phyloP scores from a whole-genome alignment of 2,797 vertebrate species.

The Epinephelus awoara region DNA sequence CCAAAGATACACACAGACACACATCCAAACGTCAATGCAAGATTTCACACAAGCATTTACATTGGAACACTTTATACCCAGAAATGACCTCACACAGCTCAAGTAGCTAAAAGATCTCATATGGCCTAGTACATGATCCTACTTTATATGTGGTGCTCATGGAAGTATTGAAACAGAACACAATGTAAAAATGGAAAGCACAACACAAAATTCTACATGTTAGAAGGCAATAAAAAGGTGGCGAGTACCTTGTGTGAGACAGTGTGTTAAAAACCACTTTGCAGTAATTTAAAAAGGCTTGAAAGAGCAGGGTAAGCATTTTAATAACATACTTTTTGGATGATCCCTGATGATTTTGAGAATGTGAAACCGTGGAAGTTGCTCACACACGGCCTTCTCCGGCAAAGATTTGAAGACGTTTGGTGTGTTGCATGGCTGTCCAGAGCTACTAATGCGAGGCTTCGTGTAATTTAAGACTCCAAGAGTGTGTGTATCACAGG shows the following conservation, averaged over 20 bases:
- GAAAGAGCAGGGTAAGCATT: neutral
- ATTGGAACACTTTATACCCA: no score
- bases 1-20: neutral
- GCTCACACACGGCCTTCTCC: no score
- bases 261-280: neutral
- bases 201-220: neutral
- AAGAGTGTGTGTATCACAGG: conserved; percentile 45
- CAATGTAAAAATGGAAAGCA: neutral
- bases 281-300: neutral
- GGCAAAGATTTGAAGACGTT: no score
- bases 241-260: neutral
- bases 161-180: neutral
- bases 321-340: neutral
- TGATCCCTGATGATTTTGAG: neutral
- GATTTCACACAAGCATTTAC: no score
- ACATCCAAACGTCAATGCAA: neutral
- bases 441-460: neutral
- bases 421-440: neutral
- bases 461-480: conserved; percentile 35
- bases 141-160: neutral
- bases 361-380: neutral
- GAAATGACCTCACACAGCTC: no score
- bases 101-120: neutral
- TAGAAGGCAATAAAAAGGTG: neutral
- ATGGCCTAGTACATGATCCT: neutral